Evolutionary conservation across 2,888 invertebrate species (phyloP).

Genomic region (Amblyjoppa proteus): DNA sequence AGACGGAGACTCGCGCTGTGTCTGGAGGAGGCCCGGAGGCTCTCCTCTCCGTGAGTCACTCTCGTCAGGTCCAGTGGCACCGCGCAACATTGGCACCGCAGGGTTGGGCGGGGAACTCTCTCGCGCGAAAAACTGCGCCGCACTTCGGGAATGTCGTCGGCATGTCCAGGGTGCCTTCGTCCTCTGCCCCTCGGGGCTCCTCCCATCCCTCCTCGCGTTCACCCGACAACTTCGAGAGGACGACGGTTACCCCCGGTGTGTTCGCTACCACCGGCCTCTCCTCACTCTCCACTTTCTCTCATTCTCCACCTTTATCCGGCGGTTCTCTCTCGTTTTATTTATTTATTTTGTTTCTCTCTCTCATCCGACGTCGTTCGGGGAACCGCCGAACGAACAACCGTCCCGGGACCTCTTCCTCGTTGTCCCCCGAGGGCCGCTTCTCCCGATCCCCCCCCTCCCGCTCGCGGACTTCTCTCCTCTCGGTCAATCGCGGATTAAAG

Average conservation of each 20-base stretch:
- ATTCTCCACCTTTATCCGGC: constrained; percentile 67
- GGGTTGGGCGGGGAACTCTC: constrained; percentile 63
- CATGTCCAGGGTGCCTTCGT: constrained; percentile 79
- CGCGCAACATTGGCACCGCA: constrained; percentile 61
- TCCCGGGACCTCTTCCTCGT: constrained; percentile 73
- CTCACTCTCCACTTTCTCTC: constrained; percentile 63
- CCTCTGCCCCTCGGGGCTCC: constrained; percentile 73
- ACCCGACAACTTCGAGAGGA: constrained; percentile 75
- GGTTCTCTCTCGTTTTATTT: constrained; percentile 67
- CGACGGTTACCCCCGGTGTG: constrained; percentile 69
- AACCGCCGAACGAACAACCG: constrained; percentile 71
- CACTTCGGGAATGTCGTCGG: constrained; percentile 83
- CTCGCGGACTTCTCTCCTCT: constrained; percentile 28
- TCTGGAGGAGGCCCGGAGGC: constrained; percentile 30
- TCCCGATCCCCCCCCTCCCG: constrained; percentile 27
- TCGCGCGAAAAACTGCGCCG: constrained; percentile 82
- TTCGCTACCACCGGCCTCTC: constrained; percentile 61
- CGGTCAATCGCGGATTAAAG: constrained; percentile 61
- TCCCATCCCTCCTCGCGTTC: constrained; percentile 62
- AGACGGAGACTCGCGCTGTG: constrained; percentile 43
- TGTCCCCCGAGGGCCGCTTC: constrained; percentile 67
- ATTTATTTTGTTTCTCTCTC: not conserved
- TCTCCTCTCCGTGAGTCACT: constrained; percentile 76
- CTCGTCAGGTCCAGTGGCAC: constrained; percentile 69
- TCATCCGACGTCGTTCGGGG: constrained; percentile 62